phyloP scores from a whole-genome alignment of 2,888 invertebrate species.

The Meghimatium bilineatum region DNA sequence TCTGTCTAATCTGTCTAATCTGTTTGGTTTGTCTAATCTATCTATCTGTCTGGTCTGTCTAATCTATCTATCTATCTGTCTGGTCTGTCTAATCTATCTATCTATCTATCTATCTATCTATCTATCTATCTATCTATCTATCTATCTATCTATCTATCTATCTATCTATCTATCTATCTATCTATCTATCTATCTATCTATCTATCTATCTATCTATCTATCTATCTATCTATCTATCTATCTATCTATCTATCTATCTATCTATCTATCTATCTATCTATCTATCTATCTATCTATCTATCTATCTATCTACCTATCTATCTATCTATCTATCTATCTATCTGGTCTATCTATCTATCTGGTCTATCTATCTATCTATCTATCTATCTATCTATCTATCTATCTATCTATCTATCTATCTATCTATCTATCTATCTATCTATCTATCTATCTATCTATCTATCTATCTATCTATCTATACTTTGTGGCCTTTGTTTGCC shows the following conservation, averaged over 20 bases:
- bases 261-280: slow-evolving; percentile 6
- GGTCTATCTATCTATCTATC: too few relatives aligned
- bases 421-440: background rate
- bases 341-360: too few relatives aligned
- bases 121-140: slow-evolving; percentile 20
- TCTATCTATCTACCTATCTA: too few relatives aligned
- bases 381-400: background rate
- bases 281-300: slow-evolving; percentile 16
- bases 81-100: too few relatives aligned
- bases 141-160: slow-evolving; percentile 17
- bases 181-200: slow-evolving; percentile 20
- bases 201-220: slow-evolving; percentile 17
- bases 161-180: slow-evolving; percentile 10
- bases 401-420: background rate
- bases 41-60: too few relatives aligned
- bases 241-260: slow-evolving; percentile 21
- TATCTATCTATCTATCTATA: too few relatives aligned
- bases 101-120: background rate
- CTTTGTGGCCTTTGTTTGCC: too few relatives aligned
- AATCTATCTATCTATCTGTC: too few relatives aligned
- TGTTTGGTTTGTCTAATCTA: too few relatives aligned
- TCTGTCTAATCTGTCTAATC: too few relatives aligned
- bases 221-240: slow-evolving; percentile 19
- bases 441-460: background rate
- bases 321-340: too few relatives aligned